These are phyloP conservation scores for Petrocephalus sullivani DNA, from an alignment of 2,797 vertebrate genomes.

Conservation along the genomic window DNA sequence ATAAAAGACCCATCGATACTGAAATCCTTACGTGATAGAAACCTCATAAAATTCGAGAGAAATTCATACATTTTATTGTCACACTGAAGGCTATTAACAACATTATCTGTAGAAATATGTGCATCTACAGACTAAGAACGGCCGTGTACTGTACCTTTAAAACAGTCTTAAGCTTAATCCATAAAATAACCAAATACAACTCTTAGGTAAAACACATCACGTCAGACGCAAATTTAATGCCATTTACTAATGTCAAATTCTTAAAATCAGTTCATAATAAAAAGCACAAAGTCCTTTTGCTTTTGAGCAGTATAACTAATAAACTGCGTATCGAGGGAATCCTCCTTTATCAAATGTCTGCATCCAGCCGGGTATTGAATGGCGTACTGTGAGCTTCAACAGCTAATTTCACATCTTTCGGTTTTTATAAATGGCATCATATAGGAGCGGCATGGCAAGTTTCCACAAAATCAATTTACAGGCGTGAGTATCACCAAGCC, in stretches of 20 bases:
- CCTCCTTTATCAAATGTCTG: neutral
- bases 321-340: too few species aligned
- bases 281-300: neutral
- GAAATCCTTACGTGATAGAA: neutral
- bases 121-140: neutral
- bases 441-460: neutral
- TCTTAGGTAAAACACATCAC: neutral
- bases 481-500: neutral
- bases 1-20: neutral
- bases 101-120: neutral
- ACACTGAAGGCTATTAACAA: neutral
- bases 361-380: neutral
- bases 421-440: neutral
- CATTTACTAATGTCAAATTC: neutral
- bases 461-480: slow-evolving; percentile 3
- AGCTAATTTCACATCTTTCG: neutral
- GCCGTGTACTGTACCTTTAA: neutral
- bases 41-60: neutral
- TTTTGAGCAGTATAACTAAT: neutral
- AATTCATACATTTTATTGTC: neutral
- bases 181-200: neutral
- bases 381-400: neutral
- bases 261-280: neutral
- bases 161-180: neutral
- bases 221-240: neutral